Conservation (phyloP, 2,113 vertebrate species). For the Piaya cayana region DNA sequence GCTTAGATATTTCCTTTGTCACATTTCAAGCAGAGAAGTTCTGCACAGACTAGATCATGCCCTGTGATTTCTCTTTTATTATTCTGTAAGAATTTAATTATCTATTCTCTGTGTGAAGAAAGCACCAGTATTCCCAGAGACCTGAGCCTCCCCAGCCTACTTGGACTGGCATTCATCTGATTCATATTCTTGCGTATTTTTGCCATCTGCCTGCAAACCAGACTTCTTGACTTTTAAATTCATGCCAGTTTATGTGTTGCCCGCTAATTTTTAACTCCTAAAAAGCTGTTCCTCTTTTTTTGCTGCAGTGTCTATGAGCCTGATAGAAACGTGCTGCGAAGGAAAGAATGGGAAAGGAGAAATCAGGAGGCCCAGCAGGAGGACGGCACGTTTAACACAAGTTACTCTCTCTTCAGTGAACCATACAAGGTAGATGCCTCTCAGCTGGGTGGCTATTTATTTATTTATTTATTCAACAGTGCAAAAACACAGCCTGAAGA, state of each 20-base stretch:
- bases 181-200: slow-evolving; percentile 51
- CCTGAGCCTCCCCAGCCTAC: not conserved
- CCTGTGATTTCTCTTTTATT: slow-evolving; percentile 25
- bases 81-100: slow-evolving; percentile 58
- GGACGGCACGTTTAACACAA: slow-evolving; percentile 68
- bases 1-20: slow-evolving; percentile 60
- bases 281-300: slow-evolving; percentile 18
- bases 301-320: slow-evolving; percentile 78
- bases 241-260: not conserved
- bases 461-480: not conserved
- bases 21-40: slow-evolving; percentile 22
- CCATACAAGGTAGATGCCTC: slow-evolving; percentile 80
- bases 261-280: slow-evolving; percentile 39
- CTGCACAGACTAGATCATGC: slow-evolving; percentile 39
- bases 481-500: not conserved
- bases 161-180: slow-evolving; percentile 47
- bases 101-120: slow-evolving; percentile 50
- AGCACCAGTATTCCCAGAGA: slow-evolving; percentile 2
- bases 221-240: slow-evolving; percentile 9
- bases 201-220: slow-evolving; percentile 55
- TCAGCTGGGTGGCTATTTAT: not conserved
- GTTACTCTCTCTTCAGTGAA: slow-evolving; percentile 84
- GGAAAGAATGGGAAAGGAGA: slow-evolving; percentile 82
- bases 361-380: slow-evolving; percentile 81
- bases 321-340: slow-evolving; percentile 80